These are phyloP conservation scores for Megamerina dolium DNA, from an alignment of 2,888 invertebrate genomes.

Conservation along the genomic window DNA sequence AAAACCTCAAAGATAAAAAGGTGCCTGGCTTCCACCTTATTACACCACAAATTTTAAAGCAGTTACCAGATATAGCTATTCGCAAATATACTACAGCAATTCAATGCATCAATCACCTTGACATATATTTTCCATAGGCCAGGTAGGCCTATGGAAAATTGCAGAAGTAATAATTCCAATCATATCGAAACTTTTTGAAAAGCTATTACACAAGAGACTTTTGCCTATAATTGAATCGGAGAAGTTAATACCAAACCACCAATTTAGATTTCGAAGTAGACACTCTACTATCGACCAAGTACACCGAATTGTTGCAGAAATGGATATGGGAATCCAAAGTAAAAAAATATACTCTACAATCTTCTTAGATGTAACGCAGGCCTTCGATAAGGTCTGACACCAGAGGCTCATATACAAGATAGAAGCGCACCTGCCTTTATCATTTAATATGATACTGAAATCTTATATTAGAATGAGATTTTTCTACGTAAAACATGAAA, in stretches of 20 bases:
- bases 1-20: background rate
- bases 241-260: background rate
- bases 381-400: background rate
- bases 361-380: background rate
- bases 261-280: background rate
- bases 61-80: background rate
- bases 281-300: background rate
- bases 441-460: background rate
- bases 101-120: background rate
- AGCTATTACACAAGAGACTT: background rate
- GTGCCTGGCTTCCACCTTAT: background rate
- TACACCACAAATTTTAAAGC: background rate
- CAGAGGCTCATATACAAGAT: background rate
- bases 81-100: background rate
- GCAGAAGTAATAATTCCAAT: background rate
- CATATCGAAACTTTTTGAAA: background rate
- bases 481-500: too few relatives aligned
- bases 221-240: background rate
- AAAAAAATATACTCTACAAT: background rate
- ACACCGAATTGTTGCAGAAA: background rate
- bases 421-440: background rate
- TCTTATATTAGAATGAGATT: background rate
- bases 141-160: background rate
- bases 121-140: background rate
- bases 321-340: background rate